phyloP scores from a whole-genome alignment of 2,888 invertebrate genomes.

The Tridacna gigas region DNA sequence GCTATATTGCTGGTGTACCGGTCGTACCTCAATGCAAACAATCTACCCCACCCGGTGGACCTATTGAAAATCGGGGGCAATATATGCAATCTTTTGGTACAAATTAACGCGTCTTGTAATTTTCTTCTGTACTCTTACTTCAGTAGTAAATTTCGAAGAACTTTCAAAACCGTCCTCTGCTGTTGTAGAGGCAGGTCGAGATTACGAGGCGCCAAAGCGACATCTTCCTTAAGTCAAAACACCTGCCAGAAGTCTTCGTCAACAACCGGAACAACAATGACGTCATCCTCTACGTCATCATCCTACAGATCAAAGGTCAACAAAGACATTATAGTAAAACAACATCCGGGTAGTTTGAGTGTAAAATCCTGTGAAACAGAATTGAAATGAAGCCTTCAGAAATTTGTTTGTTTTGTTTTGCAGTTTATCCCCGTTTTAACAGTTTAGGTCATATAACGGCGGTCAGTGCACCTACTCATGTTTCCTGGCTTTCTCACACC shows the following conservation, averaged over 20 bases:
- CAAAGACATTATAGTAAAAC: background rate
- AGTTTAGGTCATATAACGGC: too few relatives aligned
- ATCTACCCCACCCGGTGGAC: conserved; percentile 56
- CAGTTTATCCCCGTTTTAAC: too few relatives aligned
- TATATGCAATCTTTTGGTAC: conserved; percentile 90
- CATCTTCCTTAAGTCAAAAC: conserved; percentile 24
- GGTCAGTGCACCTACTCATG: too few relatives aligned
- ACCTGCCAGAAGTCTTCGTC: conserved; percentile 28
- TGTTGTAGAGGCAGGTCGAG: conserved; percentile 41
- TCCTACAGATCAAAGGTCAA: conserved; percentile 13
- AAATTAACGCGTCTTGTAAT: conserved; percentile 91
- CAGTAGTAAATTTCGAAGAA: conserved; percentile 90
- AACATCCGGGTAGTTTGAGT: background rate
- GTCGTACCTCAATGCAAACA: conserved; percentile 70
- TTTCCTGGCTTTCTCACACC: too few relatives aligned
- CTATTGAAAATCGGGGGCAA: conserved; percentile 87
- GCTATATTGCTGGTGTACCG: conserved; percentile 88
- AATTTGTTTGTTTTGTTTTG: too few relatives aligned
- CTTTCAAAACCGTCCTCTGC: conserved; percentile 83
- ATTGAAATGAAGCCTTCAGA: background rate
- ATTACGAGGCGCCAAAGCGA: conserved; percentile 6
- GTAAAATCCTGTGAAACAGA: background rate
- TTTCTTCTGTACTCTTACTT: conserved; percentile 92
- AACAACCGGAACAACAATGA: conserved; percentile 35
- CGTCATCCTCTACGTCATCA: conserved; percentile 29